Evolutionary conservation across 2,113 vertebrate species (phyloP).

Genomic region (Pterocles orientalis): DNA sequence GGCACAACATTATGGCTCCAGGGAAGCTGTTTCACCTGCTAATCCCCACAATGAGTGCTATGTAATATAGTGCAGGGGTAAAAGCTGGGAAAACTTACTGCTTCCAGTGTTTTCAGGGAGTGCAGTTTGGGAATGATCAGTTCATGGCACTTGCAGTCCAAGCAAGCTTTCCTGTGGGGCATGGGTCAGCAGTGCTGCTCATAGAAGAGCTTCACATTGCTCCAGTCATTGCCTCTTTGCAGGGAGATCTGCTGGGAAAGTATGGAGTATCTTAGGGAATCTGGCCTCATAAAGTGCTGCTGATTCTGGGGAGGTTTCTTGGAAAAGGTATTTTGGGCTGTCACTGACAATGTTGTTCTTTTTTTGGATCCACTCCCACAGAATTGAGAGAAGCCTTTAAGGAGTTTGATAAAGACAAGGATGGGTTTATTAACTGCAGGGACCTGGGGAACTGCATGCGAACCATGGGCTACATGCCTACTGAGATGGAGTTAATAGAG

Average conservation of each 20-base stretch:
- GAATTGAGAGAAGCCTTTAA: conserved; percentile 94
- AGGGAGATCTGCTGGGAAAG: not conserved
- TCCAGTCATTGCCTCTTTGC: not conserved
- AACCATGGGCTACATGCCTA: conserved; percentile 99
- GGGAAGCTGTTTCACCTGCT: not conserved
- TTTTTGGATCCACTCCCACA: conserved; percentile 49
- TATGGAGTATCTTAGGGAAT: not conserved
- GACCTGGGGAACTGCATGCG: conserved; percentile 99
- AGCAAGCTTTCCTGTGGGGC: not conserved
- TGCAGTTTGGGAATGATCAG: not conserved
- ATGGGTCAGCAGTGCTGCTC: not conserved
- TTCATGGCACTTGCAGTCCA: not conserved
- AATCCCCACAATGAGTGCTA: not conserved
- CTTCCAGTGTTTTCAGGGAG: not conserved
- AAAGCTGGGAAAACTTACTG: not conserved
- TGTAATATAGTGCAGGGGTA: not conserved
- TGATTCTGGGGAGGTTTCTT: not conserved
- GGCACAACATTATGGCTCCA: not conserved
- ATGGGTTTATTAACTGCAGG: conserved; percentile 96
- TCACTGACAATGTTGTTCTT: not conserved
- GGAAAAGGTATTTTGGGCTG: not conserved
- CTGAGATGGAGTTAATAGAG: conserved; percentile 98
- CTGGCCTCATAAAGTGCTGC: not conserved
- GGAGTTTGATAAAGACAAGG: conserved; percentile 97
- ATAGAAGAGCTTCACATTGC: not conserved